Conservation (phyloP, 2,888 invertebrate genomes). For the Parnassius orleans region DNA sequence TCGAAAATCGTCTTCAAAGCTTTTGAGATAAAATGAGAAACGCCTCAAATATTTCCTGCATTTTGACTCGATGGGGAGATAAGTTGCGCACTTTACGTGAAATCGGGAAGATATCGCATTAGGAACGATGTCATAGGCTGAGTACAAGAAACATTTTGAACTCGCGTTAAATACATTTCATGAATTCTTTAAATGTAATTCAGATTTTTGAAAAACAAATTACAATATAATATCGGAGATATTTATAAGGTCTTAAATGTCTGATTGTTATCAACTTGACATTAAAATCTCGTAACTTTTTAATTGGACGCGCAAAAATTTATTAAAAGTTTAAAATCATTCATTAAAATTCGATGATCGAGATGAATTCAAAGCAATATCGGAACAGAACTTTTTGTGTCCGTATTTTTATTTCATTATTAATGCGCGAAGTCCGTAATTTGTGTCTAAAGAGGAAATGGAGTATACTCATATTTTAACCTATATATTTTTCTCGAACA, state of each 20-base stretch:
- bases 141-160: too few relatives aligned
- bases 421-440: constrained; percentile 8
- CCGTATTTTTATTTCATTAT: constrained; percentile 15
- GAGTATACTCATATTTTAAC: constrained; percentile 6
- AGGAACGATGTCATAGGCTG: background rate
- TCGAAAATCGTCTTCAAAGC: background rate
- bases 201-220: too few relatives aligned
- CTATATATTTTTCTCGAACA: background rate
- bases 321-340: constrained; percentile 10
- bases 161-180: too few relatives aligned
- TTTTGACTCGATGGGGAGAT: background rate
- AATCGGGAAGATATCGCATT: background rate
- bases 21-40: background rate
- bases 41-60: background rate
- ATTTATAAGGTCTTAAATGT: too few relatives aligned
- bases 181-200: too few relatives aligned
- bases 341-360: constrained; percentile 21
- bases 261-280: too few relatives aligned
- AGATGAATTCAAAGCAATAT: constrained; percentile 13
- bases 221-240: too few relatives aligned
- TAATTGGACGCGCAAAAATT: constrained; percentile 16
- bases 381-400: constrained; percentile 7
- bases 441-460: background rate
- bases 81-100: background rate
- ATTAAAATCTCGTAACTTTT: constrained; percentile 9